Base-by-base conservation (phyloP, 2,113 vertebrate species). In the Columba janthina region DNA sequence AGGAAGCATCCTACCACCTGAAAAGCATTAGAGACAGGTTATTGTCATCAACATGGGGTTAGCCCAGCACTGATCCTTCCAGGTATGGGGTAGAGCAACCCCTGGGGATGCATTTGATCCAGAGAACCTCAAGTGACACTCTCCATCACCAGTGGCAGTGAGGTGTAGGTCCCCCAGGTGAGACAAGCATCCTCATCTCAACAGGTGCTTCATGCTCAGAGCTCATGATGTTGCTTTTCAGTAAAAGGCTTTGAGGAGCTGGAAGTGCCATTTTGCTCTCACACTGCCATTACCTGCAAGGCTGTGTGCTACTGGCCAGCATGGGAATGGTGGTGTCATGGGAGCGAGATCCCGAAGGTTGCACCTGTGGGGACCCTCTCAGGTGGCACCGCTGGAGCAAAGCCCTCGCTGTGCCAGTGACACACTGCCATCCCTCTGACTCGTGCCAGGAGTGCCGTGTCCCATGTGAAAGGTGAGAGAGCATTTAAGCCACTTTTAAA, bases 401-500 rank as follows among this genome's bases (percentile, higher is more conserved):
- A 67, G 31, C 42, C 40, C 40, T 57, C 1, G 1, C 10, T 9
- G 40, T 15, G 21, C 0, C 0, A n/a, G 38, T 0, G 1, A 11
- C 11, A 12, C 9, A 1, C 69, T 36, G 15, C 42, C 69, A 17
- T 13, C 10, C 26, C 74, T n/a, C 64, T 29, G 42, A 9, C 36
- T 21, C 2, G 20, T 21, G 31, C 81, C 84, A 22, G 66, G 40
- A 57, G 22, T 6, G 12, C 8, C 26, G 66, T 17, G 20, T 77
- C 88, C 92, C 51, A 3, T 0, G 0, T 11, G 66, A 53, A 88
- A 82, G 73, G 53, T 82, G 77, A 87, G 48, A 5, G 12, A 92
- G 65, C 5, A 6, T 75, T 87, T 97, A 94, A 95, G 66, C 76
- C 87, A 58, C 31, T 26, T 81, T 85, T 86, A 94, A 94, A 82